Evolutionary conservation across 1,140 invertebrate genomes (phyloP).

Genomic region (Drosophila baimaii): DNA sequence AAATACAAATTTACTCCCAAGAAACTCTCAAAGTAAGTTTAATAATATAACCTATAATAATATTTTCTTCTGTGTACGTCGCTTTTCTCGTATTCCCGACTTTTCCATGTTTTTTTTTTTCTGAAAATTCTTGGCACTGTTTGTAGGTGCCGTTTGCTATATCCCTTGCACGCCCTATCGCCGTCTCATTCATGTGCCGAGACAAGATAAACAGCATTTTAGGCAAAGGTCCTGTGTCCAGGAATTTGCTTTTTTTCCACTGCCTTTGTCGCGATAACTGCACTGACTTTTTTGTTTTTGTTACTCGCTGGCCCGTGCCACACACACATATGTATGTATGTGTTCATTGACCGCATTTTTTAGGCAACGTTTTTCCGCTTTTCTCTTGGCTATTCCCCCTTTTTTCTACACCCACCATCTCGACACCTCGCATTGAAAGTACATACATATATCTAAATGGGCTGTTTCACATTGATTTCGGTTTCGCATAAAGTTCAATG

Average conservation of each 20-base stretch:
- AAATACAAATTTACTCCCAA: neutral
- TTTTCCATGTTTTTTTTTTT: constrained; percentile 1
- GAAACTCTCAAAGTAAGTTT: neutral
- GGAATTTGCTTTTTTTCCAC: constrained; percentile 40
- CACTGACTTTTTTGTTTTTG: constrained; percentile 38
- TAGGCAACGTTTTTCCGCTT: constrained; percentile 21
- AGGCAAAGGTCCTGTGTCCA: constrained; percentile 71
- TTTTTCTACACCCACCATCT: constrained; percentile 41
- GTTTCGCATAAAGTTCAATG: constrained; percentile 69
- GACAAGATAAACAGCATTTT: constrained; percentile 79
- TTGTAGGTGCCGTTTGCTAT: constrained; percentile 26
- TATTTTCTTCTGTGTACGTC: neutral
- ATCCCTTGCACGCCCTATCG: constrained; percentile 21
- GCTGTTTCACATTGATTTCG: constrained; percentile 68
- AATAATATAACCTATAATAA: neutral
- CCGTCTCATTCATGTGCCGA: constrained; percentile 39
- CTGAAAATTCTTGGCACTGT: constrained; percentile 64
- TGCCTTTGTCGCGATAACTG: constrained; percentile 56
- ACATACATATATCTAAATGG: constrained; percentile 53
- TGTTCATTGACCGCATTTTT: constrained; percentile 79
- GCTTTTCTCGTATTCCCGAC: constrained; percentile 7
- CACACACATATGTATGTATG: constrained; percentile 62
- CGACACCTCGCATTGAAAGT: constrained; percentile 55
- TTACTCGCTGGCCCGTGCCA: constrained; percentile 31
- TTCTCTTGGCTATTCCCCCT: constrained; percentile 12